These are phyloP conservation scores for Ditylenchus dipsaci DNA, from an alignment of 1,140 invertebrate genomes.

Conservation along the genomic window DNA sequence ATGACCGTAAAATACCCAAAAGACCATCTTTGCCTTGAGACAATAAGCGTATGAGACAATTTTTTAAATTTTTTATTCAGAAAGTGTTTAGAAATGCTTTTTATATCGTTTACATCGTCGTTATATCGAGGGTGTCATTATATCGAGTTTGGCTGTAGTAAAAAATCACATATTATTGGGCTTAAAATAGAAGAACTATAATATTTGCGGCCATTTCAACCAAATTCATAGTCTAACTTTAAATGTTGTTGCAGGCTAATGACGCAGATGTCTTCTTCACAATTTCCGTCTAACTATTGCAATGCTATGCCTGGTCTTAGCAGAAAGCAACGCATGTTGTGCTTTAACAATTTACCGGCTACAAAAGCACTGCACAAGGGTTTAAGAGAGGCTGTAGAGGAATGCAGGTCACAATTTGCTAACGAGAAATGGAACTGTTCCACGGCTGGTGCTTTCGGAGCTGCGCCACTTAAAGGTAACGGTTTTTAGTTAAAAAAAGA, in stretches of 20 bases:
- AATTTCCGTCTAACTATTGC: constrained; percentile 2
- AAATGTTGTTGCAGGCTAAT: constrained; percentile 14
- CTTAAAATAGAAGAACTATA: no score
- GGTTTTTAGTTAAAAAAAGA: not conserved
- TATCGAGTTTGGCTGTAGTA: no score
- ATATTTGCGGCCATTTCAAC: no score
- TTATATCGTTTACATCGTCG: no score
- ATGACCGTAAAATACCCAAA: no score
- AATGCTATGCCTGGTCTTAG: constrained; percentile 1
- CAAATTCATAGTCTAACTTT: no score
- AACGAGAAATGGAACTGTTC: constrained; percentile 7
- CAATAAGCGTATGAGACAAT: no score
- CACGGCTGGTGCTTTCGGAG: not conserved
- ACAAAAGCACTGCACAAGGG: constrained; percentile 4
- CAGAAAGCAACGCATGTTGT: not conserved
- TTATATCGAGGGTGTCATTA: no score
- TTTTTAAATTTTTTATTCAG: no score
- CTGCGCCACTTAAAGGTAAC: constrained; percentile 5
- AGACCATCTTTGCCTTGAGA: no score
- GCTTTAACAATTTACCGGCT: constrained; percentile 1
- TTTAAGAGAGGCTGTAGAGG: not conserved
- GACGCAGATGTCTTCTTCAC: constrained; percentile 9
- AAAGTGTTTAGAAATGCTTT: no score
- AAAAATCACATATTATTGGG: no score
- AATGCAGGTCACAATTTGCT: constrained; percentile 6